phyloP scores from a whole-genome alignment of 2,113 vertebrate species.

The Rhagologus leucostigma region DNA sequence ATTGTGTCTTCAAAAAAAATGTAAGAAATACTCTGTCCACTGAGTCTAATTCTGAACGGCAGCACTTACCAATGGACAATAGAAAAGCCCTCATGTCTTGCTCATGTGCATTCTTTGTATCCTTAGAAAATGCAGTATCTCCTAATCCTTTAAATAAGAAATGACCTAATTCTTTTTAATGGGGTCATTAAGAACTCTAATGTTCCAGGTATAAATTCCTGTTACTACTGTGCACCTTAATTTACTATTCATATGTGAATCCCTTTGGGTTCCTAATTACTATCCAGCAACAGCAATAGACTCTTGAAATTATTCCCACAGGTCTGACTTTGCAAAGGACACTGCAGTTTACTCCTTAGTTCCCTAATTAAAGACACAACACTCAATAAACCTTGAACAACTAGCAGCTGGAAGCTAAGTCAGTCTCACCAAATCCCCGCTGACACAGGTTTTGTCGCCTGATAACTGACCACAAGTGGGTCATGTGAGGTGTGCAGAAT shows the following conservation, averaged over 20 bases:
- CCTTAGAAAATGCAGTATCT: slow-evolving; percentile 44
- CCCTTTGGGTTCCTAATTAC: slow-evolving; percentile 67
- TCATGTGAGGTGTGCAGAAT: background rate
- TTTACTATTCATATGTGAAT: slow-evolving; percentile 65
- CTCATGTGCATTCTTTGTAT: background rate
- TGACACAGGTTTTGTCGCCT: background rate
- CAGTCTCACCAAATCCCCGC: slow-evolving; percentile 31
- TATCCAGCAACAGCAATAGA: slow-evolving; percentile 35
- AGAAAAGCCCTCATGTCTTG: background rate
- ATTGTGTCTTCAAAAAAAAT: background rate
- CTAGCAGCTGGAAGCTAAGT: slow-evolving; percentile 65
- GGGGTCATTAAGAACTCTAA: slow-evolving; percentile 51
- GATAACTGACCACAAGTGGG: slow-evolving; percentile 40
- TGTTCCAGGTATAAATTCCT: slow-evolving; percentile 52
- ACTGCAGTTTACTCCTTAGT: slow-evolving; percentile 61
- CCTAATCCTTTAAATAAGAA: slow-evolving; percentile 65
- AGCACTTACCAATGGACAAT: background rate
- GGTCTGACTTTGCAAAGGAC: slow-evolving; percentile 67
- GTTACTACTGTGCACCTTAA: slow-evolving; percentile 58
- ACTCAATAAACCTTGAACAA: slow-evolving; percentile 70
- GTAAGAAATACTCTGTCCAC: background rate
- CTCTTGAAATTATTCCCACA: slow-evolving; percentile 68
- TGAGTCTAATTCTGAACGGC: background rate
- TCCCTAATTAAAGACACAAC: slow-evolving; percentile 70
- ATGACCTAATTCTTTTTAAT: slow-evolving; percentile 64